phyloP scores from a whole-genome alignment of 2,113 vertebrate genomes.

The Leucopsar rothschildi region DNA sequence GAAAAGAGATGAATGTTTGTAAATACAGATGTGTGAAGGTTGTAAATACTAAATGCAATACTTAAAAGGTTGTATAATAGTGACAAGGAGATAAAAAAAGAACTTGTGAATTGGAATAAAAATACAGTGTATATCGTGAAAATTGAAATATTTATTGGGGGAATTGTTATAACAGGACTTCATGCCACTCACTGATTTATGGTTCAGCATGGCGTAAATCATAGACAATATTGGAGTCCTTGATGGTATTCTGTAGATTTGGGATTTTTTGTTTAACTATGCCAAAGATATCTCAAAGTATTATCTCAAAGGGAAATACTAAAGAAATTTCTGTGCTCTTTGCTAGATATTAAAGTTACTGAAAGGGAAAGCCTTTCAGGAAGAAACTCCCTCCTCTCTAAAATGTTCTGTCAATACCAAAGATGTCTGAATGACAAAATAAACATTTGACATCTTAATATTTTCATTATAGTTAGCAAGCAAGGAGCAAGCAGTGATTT shows the following conservation, averaged over 20 bases:
- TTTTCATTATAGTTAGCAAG: neutral
- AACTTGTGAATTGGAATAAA: neutral
- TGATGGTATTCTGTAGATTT: neutral
- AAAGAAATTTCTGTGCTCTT: neutral
- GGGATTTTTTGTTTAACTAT: neutral
- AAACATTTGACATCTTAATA: neutral
- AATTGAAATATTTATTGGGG: neutral
- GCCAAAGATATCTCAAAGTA: neutral
- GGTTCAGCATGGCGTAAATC: neutral
- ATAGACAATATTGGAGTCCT: neutral
- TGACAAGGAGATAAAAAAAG: neutral
- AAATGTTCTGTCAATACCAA: neutral
- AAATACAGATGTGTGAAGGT: neutral
- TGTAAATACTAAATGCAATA: neutral
- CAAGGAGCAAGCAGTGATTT: neutral
- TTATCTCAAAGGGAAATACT: neutral
- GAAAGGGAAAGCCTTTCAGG: neutral
- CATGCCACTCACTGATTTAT: neutral
- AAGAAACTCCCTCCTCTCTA: neutral
- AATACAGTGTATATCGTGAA: neutral
- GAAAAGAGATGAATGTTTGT: neutral
- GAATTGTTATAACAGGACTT: neutral
- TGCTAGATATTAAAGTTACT: neutral
- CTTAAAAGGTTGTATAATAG: neutral
- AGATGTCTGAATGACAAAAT: neutral